Evolutionary conservation across 2,888 invertebrate genomes (phyloP).

Genomic region (Agelastica alni): DNA sequence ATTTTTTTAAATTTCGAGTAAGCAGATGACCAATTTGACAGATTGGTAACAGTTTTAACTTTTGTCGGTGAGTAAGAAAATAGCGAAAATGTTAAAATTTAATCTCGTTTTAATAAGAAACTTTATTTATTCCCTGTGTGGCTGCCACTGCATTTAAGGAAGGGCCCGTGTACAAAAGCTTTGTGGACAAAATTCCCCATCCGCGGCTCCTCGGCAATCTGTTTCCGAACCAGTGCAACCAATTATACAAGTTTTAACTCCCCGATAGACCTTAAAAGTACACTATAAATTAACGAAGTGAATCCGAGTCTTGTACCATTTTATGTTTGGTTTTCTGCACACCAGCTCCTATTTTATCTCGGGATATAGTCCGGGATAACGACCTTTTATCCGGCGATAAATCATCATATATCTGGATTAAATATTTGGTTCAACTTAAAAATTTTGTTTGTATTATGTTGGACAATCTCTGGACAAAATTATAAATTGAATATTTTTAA

Average conservation of each 20-base stretch:
- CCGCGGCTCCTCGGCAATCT: slow-evolving; percentile 45
- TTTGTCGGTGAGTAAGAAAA: too few species aligned
- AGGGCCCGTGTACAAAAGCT: slow-evolving; percentile 40
- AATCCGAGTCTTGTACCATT: slow-evolving; percentile 32
- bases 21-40: too few species aligned
- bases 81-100: too few species aligned
- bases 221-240: slow-evolving; percentile 53
- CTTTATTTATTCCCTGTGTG: too few species aligned
- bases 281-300: slow-evolving; percentile 44
- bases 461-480: slow-evolving; percentile 3
- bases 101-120: too few species aligned
- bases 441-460: not conserved
- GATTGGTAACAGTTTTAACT: too few species aligned
- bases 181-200: slow-evolving; percentile 46
- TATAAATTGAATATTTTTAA: too few species aligned
- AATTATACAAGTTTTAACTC: slow-evolving; percentile 53
- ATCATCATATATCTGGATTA: not conserved
- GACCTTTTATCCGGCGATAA: slow-evolving; percentile 5
- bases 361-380: slow-evolving; percentile 17
- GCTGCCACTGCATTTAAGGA: not conserved
- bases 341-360: slow-evolving; percentile 32
- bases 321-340: slow-evolving; percentile 39
- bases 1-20: too few species aligned
- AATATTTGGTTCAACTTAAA: not conserved
- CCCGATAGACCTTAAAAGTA: slow-evolving; percentile 45